phyloP scores from a whole-genome alignment of 1,140 invertebrate genomes.

The Diabrotica virgifera region DNA sequence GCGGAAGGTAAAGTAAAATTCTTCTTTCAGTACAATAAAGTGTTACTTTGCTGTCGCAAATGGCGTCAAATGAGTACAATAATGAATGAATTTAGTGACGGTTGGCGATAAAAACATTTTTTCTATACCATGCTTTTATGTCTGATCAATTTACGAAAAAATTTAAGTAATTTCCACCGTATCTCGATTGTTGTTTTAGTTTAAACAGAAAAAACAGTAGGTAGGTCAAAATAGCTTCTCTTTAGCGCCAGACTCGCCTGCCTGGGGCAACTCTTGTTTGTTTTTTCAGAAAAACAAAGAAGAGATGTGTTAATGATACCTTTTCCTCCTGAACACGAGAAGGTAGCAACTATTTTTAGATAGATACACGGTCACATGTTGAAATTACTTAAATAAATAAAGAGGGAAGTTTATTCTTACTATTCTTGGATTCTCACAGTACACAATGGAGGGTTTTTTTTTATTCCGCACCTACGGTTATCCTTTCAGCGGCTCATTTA shows the following conservation, averaged over 20 bases:
- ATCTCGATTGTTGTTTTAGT: background rate
- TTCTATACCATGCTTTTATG: too few relatives aligned
- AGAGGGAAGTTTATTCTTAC: background rate
- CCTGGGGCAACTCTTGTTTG: background rate
- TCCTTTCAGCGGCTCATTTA: too few relatives aligned
- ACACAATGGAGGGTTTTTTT: too few relatives aligned
- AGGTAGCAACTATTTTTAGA: background rate
- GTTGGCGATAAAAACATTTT: too few relatives aligned
- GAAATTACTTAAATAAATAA: conserved; percentile 1
- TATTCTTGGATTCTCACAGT: too few relatives aligned
- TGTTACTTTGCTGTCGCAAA: too few relatives aligned
- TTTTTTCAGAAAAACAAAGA: background rate
- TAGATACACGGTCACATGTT: background rate
- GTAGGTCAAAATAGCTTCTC: background rate
- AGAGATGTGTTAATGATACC: background rate
- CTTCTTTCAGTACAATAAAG: too few relatives aligned
- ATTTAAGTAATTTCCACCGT: background rate
- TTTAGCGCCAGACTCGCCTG: background rate
- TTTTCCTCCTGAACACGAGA: background rate
- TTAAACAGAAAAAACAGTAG: background rate
- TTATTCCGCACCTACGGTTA: too few relatives aligned
- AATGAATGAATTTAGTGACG: too few relatives aligned
- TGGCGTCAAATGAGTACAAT: too few relatives aligned
- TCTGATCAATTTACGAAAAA: background rate
- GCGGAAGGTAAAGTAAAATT: too few relatives aligned